Percentiles rank a stretch among this genome's conserved stretches.
These are phyloP conservation scores for Mallotus villosus DNA, from an alignment of 2,797 vertebrate genomes.

Conservation along the genomic window DNA sequence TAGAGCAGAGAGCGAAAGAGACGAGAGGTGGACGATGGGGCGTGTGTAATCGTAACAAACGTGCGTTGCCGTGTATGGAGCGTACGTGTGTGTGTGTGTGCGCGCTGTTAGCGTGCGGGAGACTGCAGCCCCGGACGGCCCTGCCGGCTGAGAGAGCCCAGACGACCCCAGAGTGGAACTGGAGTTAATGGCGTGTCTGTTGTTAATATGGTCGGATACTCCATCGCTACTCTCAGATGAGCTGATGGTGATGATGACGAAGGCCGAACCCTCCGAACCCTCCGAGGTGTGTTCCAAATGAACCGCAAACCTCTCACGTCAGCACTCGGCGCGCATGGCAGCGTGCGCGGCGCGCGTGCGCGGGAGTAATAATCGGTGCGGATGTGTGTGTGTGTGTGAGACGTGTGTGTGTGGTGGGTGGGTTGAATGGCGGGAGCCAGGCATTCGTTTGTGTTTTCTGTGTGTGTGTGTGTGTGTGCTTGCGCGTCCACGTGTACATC, in stretches of 20 bases:
- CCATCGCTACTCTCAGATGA: not conserved
- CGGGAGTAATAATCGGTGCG: too few relatives aligned
- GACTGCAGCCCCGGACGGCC: conserved; percentile 22
- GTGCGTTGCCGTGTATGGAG: not conserved
- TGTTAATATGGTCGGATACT: conserved; percentile 54
- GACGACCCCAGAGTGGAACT: conserved; percentile 54
- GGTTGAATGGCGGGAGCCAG: conserved; percentile 16
- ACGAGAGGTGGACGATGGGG: too few relatives aligned
- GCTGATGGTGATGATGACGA: conserved; percentile 36
- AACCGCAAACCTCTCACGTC: conserved; percentile 53
- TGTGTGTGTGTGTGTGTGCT: conserved; percentile 15
- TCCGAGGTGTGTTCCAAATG: conserved; percentile 52
- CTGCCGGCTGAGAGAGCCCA: conserved; percentile 45
- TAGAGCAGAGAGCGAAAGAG: not conserved
- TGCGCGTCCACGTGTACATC: not conserved
- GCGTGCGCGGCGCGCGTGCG: not conserved
- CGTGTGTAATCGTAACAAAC: too few relatives aligned
- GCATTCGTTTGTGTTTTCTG: not conserved
- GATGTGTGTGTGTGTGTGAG: conserved; percentile 13
- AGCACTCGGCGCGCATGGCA: conserved; percentile 52
- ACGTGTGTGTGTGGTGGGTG: conserved; percentile 14
- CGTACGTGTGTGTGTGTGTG: conserved; percentile 29
- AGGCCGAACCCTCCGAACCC: conserved; percentile 59
- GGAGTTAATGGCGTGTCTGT: conserved; percentile 59
- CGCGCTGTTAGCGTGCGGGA: not conserved